Evolutionary conservation across 2,797 vertebrate genomes (phyloP).

Genomic region (Cottoperca gobio): DNA sequence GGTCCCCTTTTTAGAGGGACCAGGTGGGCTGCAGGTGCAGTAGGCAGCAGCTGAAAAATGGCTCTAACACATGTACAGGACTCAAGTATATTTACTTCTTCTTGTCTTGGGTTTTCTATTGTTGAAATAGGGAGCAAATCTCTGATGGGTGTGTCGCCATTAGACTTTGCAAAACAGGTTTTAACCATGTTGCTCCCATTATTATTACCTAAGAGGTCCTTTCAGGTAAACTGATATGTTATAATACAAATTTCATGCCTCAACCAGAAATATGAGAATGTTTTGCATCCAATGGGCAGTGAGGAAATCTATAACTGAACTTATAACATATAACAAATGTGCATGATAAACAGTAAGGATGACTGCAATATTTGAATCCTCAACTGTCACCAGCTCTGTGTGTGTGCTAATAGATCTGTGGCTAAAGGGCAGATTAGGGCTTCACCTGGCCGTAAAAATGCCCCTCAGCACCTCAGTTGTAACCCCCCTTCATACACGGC

Average conservation of each 20-base stretch:
- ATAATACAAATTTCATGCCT: constrained; percentile 14
- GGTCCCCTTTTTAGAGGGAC: not conserved
- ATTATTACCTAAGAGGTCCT: constrained; percentile 45
- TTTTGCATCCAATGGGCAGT: not conserved
- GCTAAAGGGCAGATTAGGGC: constrained; percentile 74
- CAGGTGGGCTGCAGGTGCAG: constrained; percentile 33
- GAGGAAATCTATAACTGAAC: not conserved
- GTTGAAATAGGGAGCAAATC: constrained; percentile 57
- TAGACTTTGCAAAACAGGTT: constrained; percentile 80
- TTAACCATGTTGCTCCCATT: constrained; percentile 75
- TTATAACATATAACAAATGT: no score
- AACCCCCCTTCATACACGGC: constrained; percentile 25
- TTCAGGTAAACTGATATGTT: constrained; percentile 20
- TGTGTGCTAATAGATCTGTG: constrained; percentile 41
- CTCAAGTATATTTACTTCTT: not conserved
- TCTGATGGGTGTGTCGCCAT: constrained; percentile 66
- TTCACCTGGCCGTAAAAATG: constrained; percentile 72
- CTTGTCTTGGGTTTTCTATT: constrained; percentile 40
- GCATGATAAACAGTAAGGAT: constrained; percentile 44
- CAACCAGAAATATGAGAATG: constrained; percentile 3
- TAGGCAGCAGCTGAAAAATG: not conserved
- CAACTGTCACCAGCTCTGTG: constrained; percentile 36
- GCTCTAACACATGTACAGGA: not conserved
- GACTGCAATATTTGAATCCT: constrained; percentile 52
- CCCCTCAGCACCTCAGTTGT: constrained; percentile 35